A percentile compares a stretch with the other conserved stretches of the same genome.
Evolutionary conservation across 2,888 invertebrate species (phyloP).

Genomic region (Drosophila gaucha): DNA sequence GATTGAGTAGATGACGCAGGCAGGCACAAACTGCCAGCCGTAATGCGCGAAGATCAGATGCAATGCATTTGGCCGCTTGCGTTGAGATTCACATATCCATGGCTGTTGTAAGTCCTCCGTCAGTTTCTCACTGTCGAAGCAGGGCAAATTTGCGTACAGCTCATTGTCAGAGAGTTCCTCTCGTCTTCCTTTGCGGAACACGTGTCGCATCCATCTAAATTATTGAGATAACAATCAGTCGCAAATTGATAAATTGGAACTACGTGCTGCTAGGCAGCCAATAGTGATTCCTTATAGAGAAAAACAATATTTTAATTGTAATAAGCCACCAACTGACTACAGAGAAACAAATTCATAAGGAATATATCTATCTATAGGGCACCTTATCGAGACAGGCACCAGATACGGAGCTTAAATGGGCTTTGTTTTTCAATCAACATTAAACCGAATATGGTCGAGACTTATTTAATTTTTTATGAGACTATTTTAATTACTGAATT

Average conservation of each 20-base stretch:
- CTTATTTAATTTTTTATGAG: background rate
- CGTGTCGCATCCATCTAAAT: constrained; percentile 78
- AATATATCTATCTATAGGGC: background rate
- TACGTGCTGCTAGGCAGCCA: constrained; percentile 20
- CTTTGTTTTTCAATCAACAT: constrained; percentile 21
- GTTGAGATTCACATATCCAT: constrained; percentile 84
- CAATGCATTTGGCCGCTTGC: constrained; percentile 82
- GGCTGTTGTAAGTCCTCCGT: constrained; percentile 84
- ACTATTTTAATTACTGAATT: background rate
- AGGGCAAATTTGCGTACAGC: constrained; percentile 76
- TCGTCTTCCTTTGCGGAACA: constrained; percentile 73
- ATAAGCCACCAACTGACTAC: constrained; percentile 1
- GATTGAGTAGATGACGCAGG: constrained; percentile 79
- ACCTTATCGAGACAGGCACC: constrained; percentile 21
- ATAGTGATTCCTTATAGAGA: background rate
- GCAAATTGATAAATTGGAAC: background rate
- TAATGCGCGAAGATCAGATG: constrained; percentile 85
- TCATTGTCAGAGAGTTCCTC: constrained; percentile 69
- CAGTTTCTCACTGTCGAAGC: constrained; percentile 85
- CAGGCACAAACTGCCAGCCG: constrained; percentile 82
- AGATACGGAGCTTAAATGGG: constrained; percentile 15
- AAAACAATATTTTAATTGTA: no score
- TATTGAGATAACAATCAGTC: background rate
- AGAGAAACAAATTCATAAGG: background rate
- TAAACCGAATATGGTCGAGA: background rate